Evolutionary conservation across 2,797 vertebrate genomes (phyloP).

Genomic region (Mastacembelus armatus): DNA sequence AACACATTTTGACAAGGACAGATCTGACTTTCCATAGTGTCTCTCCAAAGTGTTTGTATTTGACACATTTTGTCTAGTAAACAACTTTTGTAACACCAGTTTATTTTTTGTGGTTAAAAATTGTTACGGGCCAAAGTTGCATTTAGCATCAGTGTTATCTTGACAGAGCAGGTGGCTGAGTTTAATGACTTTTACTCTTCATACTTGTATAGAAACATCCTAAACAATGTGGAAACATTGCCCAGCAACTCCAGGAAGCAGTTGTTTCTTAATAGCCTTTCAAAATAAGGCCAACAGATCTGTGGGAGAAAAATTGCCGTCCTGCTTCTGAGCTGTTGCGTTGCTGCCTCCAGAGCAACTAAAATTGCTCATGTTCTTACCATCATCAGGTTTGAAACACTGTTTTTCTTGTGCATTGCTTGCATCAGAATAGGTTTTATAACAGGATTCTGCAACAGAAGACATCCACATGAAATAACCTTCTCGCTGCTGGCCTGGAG

Average conservation of each 20-base stretch:
- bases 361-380: not conserved
- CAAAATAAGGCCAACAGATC: constrained; percentile 1
- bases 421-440: not conserved
- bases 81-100: too few species aligned
- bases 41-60: too few species aligned
- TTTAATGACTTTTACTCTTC: too few species aligned
- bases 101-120: too few species aligned
- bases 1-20: too few species aligned
- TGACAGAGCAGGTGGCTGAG: too few species aligned
- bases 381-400: not conserved
- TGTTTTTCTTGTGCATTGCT: not conserved
- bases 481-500: constrained; percentile 3
- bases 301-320: not conserved
- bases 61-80: too few species aligned
- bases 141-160: constrained; percentile 4
- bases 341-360: constrained; percentile 8
- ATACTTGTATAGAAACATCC: too few species aligned
- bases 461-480: not conserved
- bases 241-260: not conserved
- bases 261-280: not conserved
- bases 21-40: too few species aligned
- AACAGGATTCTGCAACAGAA: constrained; percentile 5
- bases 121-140: too few species aligned
- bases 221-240: not conserved
- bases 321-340: not conserved